phyloP scores from a whole-genome alignment of 2,888 invertebrate species.

The Phyllotreta striolata region DNA sequence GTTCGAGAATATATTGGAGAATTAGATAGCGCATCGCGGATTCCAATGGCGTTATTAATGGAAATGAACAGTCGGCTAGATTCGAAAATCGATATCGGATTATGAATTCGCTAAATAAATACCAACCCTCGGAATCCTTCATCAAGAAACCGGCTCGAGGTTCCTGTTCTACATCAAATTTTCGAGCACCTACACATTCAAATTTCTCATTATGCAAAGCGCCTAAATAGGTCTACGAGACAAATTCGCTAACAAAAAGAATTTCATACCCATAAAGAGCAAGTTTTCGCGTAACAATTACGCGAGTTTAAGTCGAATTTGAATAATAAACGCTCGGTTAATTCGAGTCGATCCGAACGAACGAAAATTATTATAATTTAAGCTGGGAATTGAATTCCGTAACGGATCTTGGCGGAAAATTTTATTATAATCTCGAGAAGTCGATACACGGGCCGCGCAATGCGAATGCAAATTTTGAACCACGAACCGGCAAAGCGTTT shows the following conservation, averaged over 20 bases:
- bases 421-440: slow-evolving; percentile 42
- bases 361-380: slow-evolving; percentile 25
- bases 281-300: too few species aligned
- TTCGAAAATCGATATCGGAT: slow-evolving; percentile 24
- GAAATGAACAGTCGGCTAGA: slow-evolving; percentile 22
- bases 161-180: neutral
- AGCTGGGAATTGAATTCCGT: slow-evolving; percentile 43
- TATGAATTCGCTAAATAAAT: slow-evolving; percentile 25
- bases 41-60: slow-evolving; percentile 6
- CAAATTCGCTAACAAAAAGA: too few species aligned
- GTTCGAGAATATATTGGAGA: neutral
- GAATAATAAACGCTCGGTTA: too few species aligned
- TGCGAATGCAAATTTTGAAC: slow-evolving; percentile 37
- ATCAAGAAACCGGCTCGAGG: slow-evolving; percentile 9
- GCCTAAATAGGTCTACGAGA: neutral
- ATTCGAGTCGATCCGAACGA: too few species aligned
- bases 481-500: slow-evolving; percentile 20
- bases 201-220: too few species aligned
- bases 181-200: too few species aligned
- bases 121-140: slow-evolving; percentile 17
- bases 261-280: too few species aligned
- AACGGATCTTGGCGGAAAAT: slow-evolving; percentile 39
- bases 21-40: slow-evolving; percentile 11
- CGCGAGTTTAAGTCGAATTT: too few species aligned
- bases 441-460: slow-evolving; percentile 30